Conservation (phyloP, 1,140 invertebrate species). For the Cheumatopsyche charites region DNA sequence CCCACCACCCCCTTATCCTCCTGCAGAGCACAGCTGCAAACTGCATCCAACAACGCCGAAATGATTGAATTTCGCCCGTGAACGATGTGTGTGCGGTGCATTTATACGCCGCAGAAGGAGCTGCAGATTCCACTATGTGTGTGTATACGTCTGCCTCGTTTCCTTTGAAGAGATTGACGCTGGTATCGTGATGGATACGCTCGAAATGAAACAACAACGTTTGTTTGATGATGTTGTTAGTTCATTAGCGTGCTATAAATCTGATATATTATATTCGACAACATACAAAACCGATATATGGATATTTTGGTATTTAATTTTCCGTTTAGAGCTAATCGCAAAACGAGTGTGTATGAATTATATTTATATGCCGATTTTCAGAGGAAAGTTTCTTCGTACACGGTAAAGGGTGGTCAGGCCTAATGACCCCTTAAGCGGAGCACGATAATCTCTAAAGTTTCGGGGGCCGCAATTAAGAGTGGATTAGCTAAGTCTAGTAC, state of each 20-base stretch:
- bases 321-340: too few species aligned
- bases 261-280: too few species aligned
- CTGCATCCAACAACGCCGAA: constrained; percentile 32
- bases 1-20: constrained; percentile 17
- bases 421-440: constrained; percentile 19
- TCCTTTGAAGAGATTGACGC: too few species aligned
- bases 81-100: constrained; percentile 10
- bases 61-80: constrained; percentile 24
- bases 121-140: not conserved
- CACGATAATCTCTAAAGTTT: constrained; percentile 25
- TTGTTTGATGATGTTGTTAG: too few species aligned
- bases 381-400: constrained; percentile 9
- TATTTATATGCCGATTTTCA: too few species aligned
- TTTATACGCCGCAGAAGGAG: not conserved
- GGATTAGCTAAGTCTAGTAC: constrained; percentile 10
- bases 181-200: too few species aligned
- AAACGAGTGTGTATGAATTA: too few species aligned
- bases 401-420: constrained; percentile 13
- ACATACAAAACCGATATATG: too few species aligned
- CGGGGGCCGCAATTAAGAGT: constrained; percentile 22
- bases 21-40: constrained; percentile 12
- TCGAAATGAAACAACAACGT: too few species aligned
- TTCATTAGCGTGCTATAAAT: too few species aligned
- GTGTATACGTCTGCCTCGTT: not conserved
- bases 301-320: too few species aligned